phyloP scores from a whole-genome alignment of 2,888 invertebrate genomes.

The Macroteleia sp. region DNA sequence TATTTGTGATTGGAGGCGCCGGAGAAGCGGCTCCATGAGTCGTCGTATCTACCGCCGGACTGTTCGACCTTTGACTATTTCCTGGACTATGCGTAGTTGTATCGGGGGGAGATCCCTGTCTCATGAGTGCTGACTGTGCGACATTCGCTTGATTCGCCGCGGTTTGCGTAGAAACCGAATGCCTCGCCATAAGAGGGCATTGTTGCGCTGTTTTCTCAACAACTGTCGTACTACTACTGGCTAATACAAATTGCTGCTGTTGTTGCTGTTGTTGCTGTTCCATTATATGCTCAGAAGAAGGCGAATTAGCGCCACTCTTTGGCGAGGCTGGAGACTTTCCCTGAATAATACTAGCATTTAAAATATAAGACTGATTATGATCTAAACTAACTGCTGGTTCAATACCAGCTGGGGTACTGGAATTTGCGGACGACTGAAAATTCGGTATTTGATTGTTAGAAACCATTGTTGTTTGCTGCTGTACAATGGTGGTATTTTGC shows the following conservation, averaged over 20 bases:
- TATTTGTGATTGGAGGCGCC: constrained; percentile 75
- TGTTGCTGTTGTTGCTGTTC: constrained; percentile 75
- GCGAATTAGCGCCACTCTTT: constrained; percentile 75
- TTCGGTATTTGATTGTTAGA: constrained; percentile 87
- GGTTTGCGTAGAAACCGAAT: constrained; percentile 91
- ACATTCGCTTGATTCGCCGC: constrained; percentile 82
- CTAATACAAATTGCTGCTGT: constrained; percentile 69
- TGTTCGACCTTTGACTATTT: constrained; percentile 81
- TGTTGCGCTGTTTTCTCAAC: constrained; percentile 75
- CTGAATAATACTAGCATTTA: constrained; percentile 79
- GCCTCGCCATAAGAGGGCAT: constrained; percentile 84
- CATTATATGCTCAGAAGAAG: constrained; percentile 78
- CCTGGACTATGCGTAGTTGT: constrained; percentile 93
- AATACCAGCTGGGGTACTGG: constrained; percentile 71
- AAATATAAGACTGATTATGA: constrained; percentile 84
- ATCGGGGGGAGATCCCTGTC: constrained; percentile 89
- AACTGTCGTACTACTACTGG: constrained; percentile 72
- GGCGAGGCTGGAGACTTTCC: constrained; percentile 77
- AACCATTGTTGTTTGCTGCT: constrained; percentile 91
- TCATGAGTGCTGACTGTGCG: constrained; percentile 82
- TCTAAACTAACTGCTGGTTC: constrained; percentile 86
- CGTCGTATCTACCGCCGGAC: constrained; percentile 82
- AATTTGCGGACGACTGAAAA: constrained; percentile 76
- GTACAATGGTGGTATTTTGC: constrained; percentile 93
- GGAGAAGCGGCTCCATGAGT: constrained; percentile 82